These are phyloP conservation scores for Pseudococcus viburni DNA, from an alignment of 2,888 invertebrate species.

Conservation along the genomic window DNA sequence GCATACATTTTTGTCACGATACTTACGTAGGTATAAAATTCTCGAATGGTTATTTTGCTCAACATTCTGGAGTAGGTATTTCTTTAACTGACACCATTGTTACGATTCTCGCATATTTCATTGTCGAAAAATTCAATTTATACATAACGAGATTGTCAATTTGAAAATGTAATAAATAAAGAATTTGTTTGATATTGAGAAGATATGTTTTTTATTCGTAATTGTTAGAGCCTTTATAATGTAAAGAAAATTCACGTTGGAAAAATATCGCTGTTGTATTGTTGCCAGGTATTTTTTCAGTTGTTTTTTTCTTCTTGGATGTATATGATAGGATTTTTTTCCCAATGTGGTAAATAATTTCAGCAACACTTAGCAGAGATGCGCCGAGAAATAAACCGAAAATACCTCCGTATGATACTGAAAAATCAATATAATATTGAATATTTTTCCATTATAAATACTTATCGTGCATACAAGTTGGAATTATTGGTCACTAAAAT, in stretches of 20 bases:
- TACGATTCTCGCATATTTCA: not conserved
- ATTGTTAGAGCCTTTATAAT: not conserved
- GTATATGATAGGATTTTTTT: not conserved
- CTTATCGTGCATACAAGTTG: not conserved
- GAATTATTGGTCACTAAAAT: not conserved
- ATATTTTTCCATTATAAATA: not conserved
- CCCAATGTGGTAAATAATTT: conserved; percentile 69
- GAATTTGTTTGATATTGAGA: not conserved
- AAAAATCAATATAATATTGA: conserved; percentile 63
- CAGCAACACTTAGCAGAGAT: conserved; percentile 72
- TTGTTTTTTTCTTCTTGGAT: not conserved
- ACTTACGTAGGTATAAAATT: not conserved
- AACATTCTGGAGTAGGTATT: not conserved
- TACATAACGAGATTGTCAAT: not conserved
- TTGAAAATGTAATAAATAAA: not conserved
- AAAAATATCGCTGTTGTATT: not conserved
- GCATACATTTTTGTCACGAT: not conserved
- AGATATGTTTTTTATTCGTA: conserved; percentile 3
- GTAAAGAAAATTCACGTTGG: conserved; percentile 2
- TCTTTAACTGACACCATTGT: not conserved
- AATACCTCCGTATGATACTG: conserved; percentile 73
- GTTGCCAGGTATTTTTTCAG: not conserved
- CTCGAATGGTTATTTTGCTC: too few relatives aligned
- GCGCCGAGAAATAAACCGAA: conserved; percentile 73
- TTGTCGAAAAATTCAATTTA: not conserved